phyloP scores from a whole-genome alignment of 2,888 invertebrate species.

The Piscicola geometra region DNA sequence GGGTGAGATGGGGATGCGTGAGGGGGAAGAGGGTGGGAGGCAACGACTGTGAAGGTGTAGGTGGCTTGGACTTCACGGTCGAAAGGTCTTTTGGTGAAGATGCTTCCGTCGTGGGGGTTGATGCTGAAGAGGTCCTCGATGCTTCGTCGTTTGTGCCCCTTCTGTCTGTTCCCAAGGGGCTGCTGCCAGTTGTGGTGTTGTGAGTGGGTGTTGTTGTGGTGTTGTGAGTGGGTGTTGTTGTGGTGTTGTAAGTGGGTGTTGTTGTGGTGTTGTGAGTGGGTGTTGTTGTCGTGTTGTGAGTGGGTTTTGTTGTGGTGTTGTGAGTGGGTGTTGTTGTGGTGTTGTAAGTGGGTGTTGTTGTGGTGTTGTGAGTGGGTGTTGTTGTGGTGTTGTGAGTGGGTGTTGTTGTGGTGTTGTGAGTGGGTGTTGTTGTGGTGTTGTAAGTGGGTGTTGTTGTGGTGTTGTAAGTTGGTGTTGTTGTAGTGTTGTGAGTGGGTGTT shows the following conservation, averaged over 20 bases:
- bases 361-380: not conserved
- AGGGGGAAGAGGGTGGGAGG: conserved; percentile 1
- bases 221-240: not conserved
- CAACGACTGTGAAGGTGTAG: conserved; percentile 36
- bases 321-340: not conserved
- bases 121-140: conserved; percentile 29
- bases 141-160: no score
- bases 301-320: not conserved
- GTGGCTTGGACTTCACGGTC: conserved; percentile 39
- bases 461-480: not conserved
- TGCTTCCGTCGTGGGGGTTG: conserved; percentile 20
- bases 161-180: no score
- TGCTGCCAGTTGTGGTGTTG: not conserved
- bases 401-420: not conserved
- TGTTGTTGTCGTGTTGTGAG: not conserved
- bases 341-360: not conserved
- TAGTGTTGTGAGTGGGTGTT: not conserved
- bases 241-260: not conserved
- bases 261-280: not conserved
- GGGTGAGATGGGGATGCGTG: no score
- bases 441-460: not conserved
- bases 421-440: not conserved
- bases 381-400: not conserved
- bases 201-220: not conserved
- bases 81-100: conserved; percentile 34